These are phyloP conservation scores for Melanotaenia duboulayi DNA, from an alignment of 2,113 vertebrate species.

Conservation along the genomic window DNA sequence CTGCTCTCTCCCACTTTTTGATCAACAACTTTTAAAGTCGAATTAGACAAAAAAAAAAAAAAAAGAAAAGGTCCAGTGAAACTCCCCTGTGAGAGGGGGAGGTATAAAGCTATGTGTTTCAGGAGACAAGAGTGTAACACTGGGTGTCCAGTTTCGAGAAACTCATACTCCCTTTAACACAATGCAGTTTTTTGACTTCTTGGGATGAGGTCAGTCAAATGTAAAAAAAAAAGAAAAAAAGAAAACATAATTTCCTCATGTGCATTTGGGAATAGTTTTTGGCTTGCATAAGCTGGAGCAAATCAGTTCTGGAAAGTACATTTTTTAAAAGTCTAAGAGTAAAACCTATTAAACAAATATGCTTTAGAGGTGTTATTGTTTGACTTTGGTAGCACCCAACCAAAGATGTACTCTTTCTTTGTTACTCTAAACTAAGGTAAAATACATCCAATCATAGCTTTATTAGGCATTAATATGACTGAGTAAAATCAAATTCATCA, in stretches of 20 bases:
- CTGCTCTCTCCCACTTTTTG: slow-evolving; percentile 35
- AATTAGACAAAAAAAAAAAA: slow-evolving; percentile 16
- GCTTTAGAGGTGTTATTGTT: neutral
- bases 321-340: neutral
- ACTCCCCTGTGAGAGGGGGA: slow-evolving; percentile 12
- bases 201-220: slow-evolving; percentile 15
- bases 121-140: slow-evolving; percentile 18
- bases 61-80: slow-evolving; percentile 16
- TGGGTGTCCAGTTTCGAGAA: slow-evolving; percentile 50
- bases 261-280: neutral
- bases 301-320: neutral
- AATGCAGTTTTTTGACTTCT: neutral
- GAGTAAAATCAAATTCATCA: too few relatives aligned
- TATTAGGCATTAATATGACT: too few relatives aligned
- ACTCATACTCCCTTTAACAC: slow-evolving; percentile 10
- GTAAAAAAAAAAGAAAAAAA: neutral
- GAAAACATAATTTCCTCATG: neutral
- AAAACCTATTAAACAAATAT: neutral
- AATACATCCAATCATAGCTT: too few relatives aligned
- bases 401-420: too few relatives aligned
- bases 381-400: too few relatives aligned
- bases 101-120: slow-evolving; percentile 28
- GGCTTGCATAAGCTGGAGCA: neutral
- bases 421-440: too few relatives aligned
- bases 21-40: slow-evolving; percentile 14